Conservation (phyloP, 2,113 vertebrate genomes). For the Phasianus colchicus region DNA sequence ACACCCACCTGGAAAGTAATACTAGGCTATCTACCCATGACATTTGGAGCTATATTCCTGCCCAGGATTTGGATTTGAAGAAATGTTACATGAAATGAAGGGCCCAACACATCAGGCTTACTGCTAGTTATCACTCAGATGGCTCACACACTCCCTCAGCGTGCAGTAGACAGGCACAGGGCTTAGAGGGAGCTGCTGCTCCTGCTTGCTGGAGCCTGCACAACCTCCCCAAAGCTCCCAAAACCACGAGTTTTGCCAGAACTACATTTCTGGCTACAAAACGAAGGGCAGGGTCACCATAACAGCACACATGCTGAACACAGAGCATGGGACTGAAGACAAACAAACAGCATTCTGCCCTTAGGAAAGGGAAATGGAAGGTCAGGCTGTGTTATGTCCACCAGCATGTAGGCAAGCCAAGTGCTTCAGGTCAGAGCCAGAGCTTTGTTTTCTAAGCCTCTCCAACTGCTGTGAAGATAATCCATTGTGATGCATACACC, state of each 20-base stretch:
- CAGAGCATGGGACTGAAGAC: fast-evolving
- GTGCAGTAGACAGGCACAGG: fast-evolving
- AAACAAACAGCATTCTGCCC: neutral
- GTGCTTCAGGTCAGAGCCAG: neutral
- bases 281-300: neutral
- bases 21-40: fast-evolving
- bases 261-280: neutral
- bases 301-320: fast-evolving
- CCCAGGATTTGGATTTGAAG: neutral
- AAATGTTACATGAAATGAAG: fast-evolving
- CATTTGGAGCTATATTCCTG: neutral
- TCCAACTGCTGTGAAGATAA: neutral
- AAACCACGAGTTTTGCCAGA: neutral
- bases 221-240: neutral
- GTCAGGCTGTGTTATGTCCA: neutral
- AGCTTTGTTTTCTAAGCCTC: neutral
- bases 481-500: fast-evolving
- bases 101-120: fast-evolving
- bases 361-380: neutral
- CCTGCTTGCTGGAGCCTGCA: neutral
- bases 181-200: neutral
- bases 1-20: fast-evolving
- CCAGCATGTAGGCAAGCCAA: neutral
- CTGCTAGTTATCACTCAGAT: fast-evolving
- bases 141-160: fast-evolving